Percentiles rank a stretch among this genome's conserved stretches.
Conservation (phyloP, 30 jellyfish, hydroid and myxozoan genomes). For the Catostylus mosaicus region DNA sequence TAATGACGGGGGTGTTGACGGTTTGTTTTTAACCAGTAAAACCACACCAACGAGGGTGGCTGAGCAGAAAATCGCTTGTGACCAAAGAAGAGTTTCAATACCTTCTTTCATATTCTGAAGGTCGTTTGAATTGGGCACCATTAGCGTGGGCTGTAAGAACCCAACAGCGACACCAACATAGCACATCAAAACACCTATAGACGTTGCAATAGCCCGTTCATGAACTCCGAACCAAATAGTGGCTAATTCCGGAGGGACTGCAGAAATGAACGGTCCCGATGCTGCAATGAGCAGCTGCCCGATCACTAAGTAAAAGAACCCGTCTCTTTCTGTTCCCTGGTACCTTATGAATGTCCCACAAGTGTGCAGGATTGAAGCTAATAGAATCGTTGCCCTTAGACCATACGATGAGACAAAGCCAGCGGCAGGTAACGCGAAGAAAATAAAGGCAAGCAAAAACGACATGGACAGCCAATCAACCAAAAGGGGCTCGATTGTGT, state of each 20-base stretch:
- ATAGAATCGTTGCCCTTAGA: constrained; percentile 59
- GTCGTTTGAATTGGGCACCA: constrained; percentile 53
- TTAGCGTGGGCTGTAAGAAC: constrained; percentile 63
- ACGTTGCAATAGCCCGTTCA: constrained; percentile 82
- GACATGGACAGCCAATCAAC: constrained; percentile 75
- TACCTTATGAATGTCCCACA: constrained; percentile 50
- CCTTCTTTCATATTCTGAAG: constrained; percentile 42
- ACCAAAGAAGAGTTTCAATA: constrained; percentile 34
- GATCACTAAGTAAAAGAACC: constrained; percentile 32
- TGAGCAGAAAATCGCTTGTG: constrained; percentile 54
- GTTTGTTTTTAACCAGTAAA: constrained; percentile 58
- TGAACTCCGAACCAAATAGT: constrained; percentile 80
- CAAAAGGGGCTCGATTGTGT: constrained; percentile 44
- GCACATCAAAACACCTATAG: constrained; percentile 75
- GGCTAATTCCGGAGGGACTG: constrained; percentile 76
- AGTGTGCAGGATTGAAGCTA: constrained; percentile 66
- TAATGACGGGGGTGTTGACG: constrained; percentile 69
- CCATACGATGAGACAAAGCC: constrained; percentile 53
- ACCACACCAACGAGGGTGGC: constrained; percentile 43
- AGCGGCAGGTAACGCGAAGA: constrained; percentile 76
- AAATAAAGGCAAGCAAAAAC: constrained; percentile 51
- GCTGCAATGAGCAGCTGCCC: constrained; percentile 73
- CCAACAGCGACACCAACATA: constrained; percentile 78
- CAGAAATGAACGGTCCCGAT: constrained; percentile 58
- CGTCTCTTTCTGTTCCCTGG: constrained; percentile 49